Base-by-base conservation (phyloP, 2,888 invertebrate genomes). In the Acrocera orbiculus region DNA sequence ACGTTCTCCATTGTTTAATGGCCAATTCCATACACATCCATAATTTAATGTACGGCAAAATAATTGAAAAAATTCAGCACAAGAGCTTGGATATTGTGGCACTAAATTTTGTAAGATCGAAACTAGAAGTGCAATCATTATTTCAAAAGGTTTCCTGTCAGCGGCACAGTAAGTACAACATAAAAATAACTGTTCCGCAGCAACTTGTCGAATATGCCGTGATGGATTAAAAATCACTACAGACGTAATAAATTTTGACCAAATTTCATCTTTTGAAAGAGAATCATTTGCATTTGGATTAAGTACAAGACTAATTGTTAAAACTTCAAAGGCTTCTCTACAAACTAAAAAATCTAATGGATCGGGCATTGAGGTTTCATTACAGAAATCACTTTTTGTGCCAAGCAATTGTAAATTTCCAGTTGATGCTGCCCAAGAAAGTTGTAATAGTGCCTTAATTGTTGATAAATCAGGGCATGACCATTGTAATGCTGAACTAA, bases 291-390 rank as follows among this genome's bases (percentile, higher is more conserved):
- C 80, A 34, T 75, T 74, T n/a, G 87, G 83, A 57, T 87, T 89
- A 30, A 95, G 62, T 30, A 89, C 82, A 53, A 93, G 71, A 43
- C 85, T 80, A 43, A 93, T 75, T 31, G 89, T 86, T 40, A 95
- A 65, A 40, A 90, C 78, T 63, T 95, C 93, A 55, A 95, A 66
- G 30, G 90, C 86, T 63, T 93, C 93, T 47, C 86, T 81, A 49
- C 87, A 87, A 51, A 87, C 79, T 63, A 60, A 30, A 51, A 65
- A 50, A 48, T 79, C 79, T 42, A 73, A 72, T 4, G 71, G 67
- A 44, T 76, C 78, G 16, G 77, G 71, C 41, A 62, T 59, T 40
- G 69, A 62, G 27, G 57, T 60, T 30, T 56, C 56, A 23, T 54
- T 51, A 28, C 52, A 53, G 34, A 60, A 59, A 40, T 64, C 68